These are phyloP conservation scores for Eristalis tenax DNA, from an alignment of 2,888 invertebrate genomes.

Conservation along the genomic window DNA sequence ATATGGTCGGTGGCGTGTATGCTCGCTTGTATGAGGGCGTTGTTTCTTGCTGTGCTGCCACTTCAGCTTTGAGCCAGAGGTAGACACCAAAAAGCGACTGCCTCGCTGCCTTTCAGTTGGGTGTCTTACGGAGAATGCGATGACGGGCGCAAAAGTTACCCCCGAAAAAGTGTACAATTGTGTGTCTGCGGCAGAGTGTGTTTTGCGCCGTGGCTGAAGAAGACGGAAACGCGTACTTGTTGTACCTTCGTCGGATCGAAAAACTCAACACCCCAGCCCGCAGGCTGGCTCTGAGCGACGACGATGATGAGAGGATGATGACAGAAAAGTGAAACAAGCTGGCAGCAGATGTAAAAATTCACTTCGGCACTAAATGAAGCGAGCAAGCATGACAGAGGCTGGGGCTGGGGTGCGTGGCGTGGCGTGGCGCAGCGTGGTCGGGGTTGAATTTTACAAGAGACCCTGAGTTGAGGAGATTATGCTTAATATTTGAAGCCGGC, in stretches of 20 bases:
- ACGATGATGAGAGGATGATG: slow-evolving; percentile 67
- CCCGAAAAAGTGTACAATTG: slow-evolving; percentile 31
- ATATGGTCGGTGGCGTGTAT: background rate
- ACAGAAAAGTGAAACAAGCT: slow-evolving; percentile 69
- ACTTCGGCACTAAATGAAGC: slow-evolving; percentile 70
- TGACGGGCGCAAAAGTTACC: slow-evolving; percentile 62
- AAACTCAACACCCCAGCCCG: background rate
- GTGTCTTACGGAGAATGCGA: slow-evolving; percentile 63
- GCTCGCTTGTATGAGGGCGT: background rate
- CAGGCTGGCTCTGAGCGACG: slow-evolving; percentile 27
- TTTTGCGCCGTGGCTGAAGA: slow-evolving; percentile 17
- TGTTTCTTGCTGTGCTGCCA: background rate
- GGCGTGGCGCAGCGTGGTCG: background rate
- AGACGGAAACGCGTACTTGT: slow-evolving; percentile 65
- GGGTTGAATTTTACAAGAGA: slow-evolving; percentile 31
- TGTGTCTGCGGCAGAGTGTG: slow-evolving; percentile 14
- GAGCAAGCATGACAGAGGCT: slow-evolving; percentile 22
- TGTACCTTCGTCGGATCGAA: slow-evolving; percentile 52
- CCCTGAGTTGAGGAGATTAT: slow-evolving; percentile 56
- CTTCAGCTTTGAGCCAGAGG: slow-evolving; percentile 33
- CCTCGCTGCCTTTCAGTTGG: slow-evolving; percentile 46
- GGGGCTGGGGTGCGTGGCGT: background rate
- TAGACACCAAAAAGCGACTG: slow-evolving; percentile 47
- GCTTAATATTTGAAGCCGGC: slow-evolving; percentile 69
- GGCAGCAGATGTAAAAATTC: slow-evolving; percentile 72